A percentile compares a stretch with the other conserved stretches of the same genome.
These are phyloP conservation scores for Deroplatys truncata DNA, from an alignment of 2,888 invertebrate species.

Conservation along the genomic window DNA sequence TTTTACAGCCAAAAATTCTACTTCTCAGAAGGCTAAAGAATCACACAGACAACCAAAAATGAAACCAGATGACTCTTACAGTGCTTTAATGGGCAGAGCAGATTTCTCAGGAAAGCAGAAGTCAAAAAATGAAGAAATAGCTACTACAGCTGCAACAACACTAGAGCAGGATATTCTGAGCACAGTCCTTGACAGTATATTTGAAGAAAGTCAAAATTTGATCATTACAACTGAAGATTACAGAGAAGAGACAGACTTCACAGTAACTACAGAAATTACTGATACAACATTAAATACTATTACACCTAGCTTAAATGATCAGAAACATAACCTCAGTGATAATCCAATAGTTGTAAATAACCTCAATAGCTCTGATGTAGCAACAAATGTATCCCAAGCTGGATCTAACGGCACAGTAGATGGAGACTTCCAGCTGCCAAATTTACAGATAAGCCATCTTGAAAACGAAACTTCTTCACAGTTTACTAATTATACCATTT, in stretches of 20 bases:
- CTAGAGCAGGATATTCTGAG: not conserved
- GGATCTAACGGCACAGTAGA: not conserved
- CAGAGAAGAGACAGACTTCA: not conserved
- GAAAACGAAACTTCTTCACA: not conserved
- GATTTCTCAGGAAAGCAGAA: not conserved
- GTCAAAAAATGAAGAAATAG: not conserved
- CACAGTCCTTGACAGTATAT: not conserved
- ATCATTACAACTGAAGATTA: not conserved
- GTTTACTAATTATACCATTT: not conserved
- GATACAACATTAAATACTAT: not conserved
- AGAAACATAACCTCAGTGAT: not conserved
- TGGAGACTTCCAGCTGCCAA: not conserved
- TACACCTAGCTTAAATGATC: not conserved
- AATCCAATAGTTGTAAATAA: not conserved
- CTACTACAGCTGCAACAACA: not conserved
- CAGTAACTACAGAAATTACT: not conserved
- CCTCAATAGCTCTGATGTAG: not conserved
- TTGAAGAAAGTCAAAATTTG: not conserved
- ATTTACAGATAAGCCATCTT: not conserved
- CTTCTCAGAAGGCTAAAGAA: not conserved
- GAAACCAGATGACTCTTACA: not conserved
- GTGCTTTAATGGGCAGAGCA: not conserved
- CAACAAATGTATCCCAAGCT: not conserved
- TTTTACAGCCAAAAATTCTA: not conserved
- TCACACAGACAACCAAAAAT: conserved; percentile 3